Base-by-base conservation (phyloP, 2,888 invertebrate genomes). In the Keiferia lycopersicella region DNA sequence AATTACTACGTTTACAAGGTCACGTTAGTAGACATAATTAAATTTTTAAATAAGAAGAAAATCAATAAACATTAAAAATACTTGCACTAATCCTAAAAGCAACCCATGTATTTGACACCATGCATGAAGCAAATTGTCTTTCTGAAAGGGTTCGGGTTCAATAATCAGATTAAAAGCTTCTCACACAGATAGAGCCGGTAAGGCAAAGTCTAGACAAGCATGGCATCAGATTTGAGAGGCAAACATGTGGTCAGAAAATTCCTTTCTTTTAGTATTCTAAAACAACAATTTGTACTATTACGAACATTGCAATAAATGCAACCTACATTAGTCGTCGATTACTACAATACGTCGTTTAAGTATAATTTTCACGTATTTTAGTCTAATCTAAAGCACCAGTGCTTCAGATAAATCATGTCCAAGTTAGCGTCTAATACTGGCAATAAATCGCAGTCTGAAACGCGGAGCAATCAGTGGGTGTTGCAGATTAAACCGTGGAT, bases 391-490 rank as follows among this genome's bases (percentile, higher is more conserved):
- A 56, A 34, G n/a, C 56, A 56, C 12, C 26, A n/a, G 50, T 10
- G 41, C 41, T 26, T 26, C 68, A 76, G 74, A 87, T 89, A 85
- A 89, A 88, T 88, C 85, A 83, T 73, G 77, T 76, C 76, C 73
- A 73, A 80, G 78, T 87, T 83, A 82, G 83, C 78, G 78, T 71
- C 75, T 76, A 79, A 85, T 85, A 85, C 83, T 84, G 81, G 82
- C 76, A 83, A 74, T 87, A 87, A 90, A 88, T 87, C 86, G 86
- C 79, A 74, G 77, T 76, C 76, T 80, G 77, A 82, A 83, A 83
- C 84, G 84, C 81, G 80, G 79, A 53, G 51, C 51, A 53, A 84
- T 73, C 79, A 77, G 88, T 88, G 88, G 89, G 88, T 83, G 88
- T 85, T 76, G 76, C 73, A 78, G 77, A 82, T 83, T 83, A 83